Evolutionary conservation across 2,797 vertebrate species (phyloP).

Genomic region (Hippoglossus hippoglossus): DNA sequence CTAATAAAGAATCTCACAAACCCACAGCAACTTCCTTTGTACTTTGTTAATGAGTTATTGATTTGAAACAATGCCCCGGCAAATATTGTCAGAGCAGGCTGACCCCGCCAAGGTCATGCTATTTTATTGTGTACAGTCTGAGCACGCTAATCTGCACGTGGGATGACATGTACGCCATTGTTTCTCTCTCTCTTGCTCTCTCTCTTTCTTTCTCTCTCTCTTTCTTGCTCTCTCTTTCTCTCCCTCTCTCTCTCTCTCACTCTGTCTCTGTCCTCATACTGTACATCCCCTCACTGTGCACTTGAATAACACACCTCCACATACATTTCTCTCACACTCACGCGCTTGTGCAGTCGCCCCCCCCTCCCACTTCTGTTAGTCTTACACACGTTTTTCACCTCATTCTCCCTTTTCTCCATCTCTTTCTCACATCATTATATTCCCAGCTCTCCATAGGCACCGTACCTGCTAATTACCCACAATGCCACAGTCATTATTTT

Average conservation of each 20-base stretch:
- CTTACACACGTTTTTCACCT: conserved; percentile 75
- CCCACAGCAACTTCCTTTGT: conserved; percentile 95
- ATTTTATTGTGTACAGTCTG: conserved; percentile 87
- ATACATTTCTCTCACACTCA: conserved; percentile 32
- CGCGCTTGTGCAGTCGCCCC: not conserved
- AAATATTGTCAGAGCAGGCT: conserved; percentile 96
- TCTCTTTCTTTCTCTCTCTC: conserved; percentile 25
- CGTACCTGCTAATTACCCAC: conserved; percentile 83
- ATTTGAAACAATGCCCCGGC: conserved; percentile 99
- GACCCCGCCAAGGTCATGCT: conserved; percentile 91
- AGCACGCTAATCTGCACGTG: conserved; percentile 84
- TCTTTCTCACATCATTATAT: conserved; percentile 84
- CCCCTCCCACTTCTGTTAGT: conserved; percentile 60
- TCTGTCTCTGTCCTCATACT: conserved; percentile 19
- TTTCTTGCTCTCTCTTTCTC: not conserved
- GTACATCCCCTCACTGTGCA: conserved; percentile 56
- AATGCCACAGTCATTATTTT: conserved; percentile 82
- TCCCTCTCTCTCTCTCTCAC: not conserved
- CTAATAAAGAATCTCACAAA: conserved; percentile 93
- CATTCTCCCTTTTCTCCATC: conserved; percentile 77
- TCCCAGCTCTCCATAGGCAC: conserved; percentile 81
- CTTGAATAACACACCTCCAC: conserved; percentile 61
- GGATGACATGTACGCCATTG: conserved; percentile 65
- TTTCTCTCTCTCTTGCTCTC: conserved; percentile 49
- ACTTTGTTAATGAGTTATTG: conserved; percentile 99